These are phyloP conservation scores for Manacus vitellinus DNA, from an alignment of 2,113 vertebrate species.

Conservation along the genomic window DNA sequence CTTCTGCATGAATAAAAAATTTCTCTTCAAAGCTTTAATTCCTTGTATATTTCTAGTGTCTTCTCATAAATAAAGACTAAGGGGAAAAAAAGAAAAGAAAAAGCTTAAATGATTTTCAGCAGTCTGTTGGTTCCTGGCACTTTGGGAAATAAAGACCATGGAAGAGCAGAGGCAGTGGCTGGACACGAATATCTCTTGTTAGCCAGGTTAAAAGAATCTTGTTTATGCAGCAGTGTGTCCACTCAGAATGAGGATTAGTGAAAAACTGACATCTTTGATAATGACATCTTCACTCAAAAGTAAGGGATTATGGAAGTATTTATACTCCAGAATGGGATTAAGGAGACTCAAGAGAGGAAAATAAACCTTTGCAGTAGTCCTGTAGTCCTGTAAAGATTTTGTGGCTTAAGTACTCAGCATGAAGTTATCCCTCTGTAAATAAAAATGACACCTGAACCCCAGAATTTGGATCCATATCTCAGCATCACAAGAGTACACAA, in stretches of 20 bases:
- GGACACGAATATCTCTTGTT: background rate
- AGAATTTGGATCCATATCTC: background rate
- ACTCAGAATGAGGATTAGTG: background rate
- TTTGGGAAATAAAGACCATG: background rate
- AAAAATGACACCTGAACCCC: background rate
- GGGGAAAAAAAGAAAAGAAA: background rate
- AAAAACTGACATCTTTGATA: background rate
- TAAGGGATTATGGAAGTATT: background rate
- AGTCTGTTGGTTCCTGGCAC: background rate
- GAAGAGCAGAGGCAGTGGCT: background rate
- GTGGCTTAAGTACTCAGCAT: background rate
- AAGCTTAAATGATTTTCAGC: background rate
- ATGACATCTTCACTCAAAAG: background rate
- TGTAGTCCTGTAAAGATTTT: background rate
- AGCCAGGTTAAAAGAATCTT: background rate
- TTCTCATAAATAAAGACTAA: slow-evolving; percentile 31
- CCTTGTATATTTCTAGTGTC: background rate
- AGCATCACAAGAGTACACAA: fast-evolving
- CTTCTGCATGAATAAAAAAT: slow-evolving; percentile 59
- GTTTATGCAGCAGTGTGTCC: background rate
- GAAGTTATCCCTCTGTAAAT: background rate
- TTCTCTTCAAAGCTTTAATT: slow-evolving; percentile 48
- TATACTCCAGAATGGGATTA: background rate
- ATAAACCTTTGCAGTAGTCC: background rate
- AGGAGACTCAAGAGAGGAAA: background rate